These are phyloP conservation scores for Poecilia gillii DNA, from an alignment of 2,797 vertebrate species.

Conservation along the genomic window DNA sequence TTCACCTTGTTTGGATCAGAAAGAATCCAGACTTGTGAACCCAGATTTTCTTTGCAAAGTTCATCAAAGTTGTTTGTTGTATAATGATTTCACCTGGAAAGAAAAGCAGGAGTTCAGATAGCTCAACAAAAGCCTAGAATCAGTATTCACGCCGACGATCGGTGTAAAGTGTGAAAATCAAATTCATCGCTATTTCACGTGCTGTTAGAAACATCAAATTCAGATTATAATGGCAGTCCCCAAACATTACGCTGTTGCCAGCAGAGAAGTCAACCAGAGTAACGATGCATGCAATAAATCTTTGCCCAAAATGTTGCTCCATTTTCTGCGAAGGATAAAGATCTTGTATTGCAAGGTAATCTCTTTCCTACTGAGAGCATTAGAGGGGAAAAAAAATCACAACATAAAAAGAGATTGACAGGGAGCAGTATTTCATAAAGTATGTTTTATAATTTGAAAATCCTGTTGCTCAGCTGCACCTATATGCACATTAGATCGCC, in stretches of 20 bases:
- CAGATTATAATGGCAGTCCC: neutral
- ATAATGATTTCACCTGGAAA: neutral
- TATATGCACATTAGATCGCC: constrained; percentile 51
- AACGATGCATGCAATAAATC: neutral
- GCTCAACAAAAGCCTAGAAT: neutral
- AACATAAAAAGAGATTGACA: neutral
- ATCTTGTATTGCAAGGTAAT: neutral
- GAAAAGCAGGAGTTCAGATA: neutral
- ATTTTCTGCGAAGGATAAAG: neutral
- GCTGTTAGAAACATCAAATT: neutral
- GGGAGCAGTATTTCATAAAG: neutral
- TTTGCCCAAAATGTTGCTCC: neutral
- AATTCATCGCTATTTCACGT: neutral
- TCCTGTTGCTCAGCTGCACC: constrained; percentile 48
- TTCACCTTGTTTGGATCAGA: neutral
- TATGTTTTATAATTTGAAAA: constrained; percentile 37
- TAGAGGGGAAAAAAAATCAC: neutral
- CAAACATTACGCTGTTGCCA: neutral
- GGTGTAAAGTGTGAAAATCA: neutral
- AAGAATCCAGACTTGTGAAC: neutral
- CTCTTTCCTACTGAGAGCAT: neutral
- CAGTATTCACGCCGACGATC: neutral
- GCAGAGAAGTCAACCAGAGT: neutral
- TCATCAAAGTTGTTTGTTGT: neutral
- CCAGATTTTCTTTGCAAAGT: neutral